These are phyloP conservation scores for Rhinolophus sinicus DNA, from an alignment of 2,113 vertebrate genomes.

Conservation along the genomic window DNA sequence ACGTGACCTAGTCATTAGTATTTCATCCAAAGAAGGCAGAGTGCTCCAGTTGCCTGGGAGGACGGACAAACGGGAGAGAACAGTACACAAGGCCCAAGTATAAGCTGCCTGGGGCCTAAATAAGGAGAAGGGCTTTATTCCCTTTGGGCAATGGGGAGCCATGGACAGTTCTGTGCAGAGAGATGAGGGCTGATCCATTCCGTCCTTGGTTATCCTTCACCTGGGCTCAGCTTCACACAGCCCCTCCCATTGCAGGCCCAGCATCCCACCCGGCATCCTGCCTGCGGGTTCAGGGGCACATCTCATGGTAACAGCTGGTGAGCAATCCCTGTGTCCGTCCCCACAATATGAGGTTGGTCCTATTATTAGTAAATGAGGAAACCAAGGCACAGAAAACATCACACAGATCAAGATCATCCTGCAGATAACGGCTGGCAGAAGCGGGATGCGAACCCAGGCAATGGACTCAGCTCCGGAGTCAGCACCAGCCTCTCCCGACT, in stretches of 20 bases:
- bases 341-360: neutral
- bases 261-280: neutral
- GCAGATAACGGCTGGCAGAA: neutral
- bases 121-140: neutral
- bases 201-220: neutral
- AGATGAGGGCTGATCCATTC: neutral
- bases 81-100: fast-evolving
- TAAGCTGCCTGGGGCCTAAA: neutral
- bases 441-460: fast-evolving
- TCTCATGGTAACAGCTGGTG: neutral
- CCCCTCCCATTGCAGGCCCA: neutral
- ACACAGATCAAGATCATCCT: neutral
- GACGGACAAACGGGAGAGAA: fast-evolving
- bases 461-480: neutral
- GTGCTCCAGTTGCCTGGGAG: neutral
- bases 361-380: neutral
- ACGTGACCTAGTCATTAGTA: neutral
- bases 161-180: neutral
- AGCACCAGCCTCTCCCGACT: neutral
- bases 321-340: fast-evolving
- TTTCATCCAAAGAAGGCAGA: neutral
- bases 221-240: neutral
- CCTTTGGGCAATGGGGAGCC: neutral
- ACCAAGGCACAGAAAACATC: neutral
- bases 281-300: neutral